Evolutionary conservation across 2,113 vertebrate genomes (phyloP), one percentile per base, ranked within the genome.

Genomic region (Callithrix jacchus): DNA sequence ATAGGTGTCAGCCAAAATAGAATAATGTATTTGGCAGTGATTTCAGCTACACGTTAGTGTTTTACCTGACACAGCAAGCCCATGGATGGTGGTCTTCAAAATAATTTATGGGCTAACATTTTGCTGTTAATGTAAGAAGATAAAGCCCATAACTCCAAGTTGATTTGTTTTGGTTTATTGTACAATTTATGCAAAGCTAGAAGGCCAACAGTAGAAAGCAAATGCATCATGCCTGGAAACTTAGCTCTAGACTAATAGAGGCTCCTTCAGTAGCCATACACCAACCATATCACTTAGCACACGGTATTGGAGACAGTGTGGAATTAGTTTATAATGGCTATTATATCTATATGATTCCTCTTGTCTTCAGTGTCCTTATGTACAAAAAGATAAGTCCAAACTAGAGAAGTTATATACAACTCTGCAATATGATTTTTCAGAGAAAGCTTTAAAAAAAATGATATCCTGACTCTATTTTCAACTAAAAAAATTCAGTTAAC

Each of bases 201-300:
- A 81, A 54, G 13, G 11, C 4, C 11, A 30, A 58, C 0, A 32
- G 25, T 52, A 64, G 6, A 80, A 77, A 83, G 25, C 14, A 92
- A 58, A 87, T 2, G 14, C 40, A 35, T 2, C 73, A 2, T 25
- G 6, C 54, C 3, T 56, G 6, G 45, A 42, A 92, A 85, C 8
- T n/a, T 84, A 73, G 25, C 27, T 47, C 10, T 58, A 54, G 10
- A 56, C 2, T 74, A 79, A 52, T 3, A 61, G 5, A 2, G 4
- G 58, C 0, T 2, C 7, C 5, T 42, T 64, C 9, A 13, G 45
- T 6, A 45, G 9, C 25, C 12, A 61, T n/a, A 10, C 0, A 10
- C 8, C 37, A 66, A 89, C 0, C 6, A 0, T 12, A 40, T 3
- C 10, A 30, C 3, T 49, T 66, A 49, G 54, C 6, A 61, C 3